A percentile compares a stretch with the other conserved stretches of the same genome.
Evolutionary conservation across 1,140 invertebrate species (phyloP).

Genomic region (Lasioglossum baleicum): DNA sequence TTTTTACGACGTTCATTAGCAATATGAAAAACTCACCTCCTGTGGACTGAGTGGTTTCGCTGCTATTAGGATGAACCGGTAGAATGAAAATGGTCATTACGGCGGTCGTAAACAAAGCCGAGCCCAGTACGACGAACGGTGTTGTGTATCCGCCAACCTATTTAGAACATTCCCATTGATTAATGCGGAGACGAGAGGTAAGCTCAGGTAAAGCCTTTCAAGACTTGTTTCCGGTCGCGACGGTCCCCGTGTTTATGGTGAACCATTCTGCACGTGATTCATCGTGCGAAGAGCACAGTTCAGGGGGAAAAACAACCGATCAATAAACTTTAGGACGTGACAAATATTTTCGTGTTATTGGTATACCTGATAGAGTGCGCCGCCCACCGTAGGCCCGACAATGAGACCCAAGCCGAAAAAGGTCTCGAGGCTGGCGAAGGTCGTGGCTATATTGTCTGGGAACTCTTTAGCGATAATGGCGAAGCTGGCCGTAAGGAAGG

Average conservation of each 20-base stretch:
- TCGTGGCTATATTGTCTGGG: conserved; percentile 92
- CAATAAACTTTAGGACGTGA: background rate
- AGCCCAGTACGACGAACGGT: conserved; percentile 92
- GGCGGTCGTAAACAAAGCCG: conserved; percentile 87
- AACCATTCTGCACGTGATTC: background rate
- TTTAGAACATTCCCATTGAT: background rate
- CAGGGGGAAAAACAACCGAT: background rate
- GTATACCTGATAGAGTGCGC: conserved; percentile 86
- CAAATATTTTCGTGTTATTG: background rate
- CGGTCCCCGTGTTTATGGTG: background rate
- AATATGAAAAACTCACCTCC: conserved; percentile 81
- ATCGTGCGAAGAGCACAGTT: background rate
- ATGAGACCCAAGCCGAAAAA: conserved; percentile 94
- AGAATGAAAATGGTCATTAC: conserved; percentile 87
- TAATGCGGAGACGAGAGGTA: background rate
- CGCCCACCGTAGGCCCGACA: conserved; percentile 91
- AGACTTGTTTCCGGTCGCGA: too few species aligned
- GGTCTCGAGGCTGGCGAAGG: conserved; percentile 94
- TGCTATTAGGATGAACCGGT: conserved; percentile 83
- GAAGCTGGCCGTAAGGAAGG: conserved; percentile 94
- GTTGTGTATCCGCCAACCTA: conserved; percentile 90
- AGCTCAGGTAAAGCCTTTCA: background rate
- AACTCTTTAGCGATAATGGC: conserved; percentile 97
- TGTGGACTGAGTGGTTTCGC: conserved; percentile 79
- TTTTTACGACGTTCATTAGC: background rate